Conservation (phyloP, 2,888 invertebrate genomes). For the Pseudanteris insignis region DNA sequence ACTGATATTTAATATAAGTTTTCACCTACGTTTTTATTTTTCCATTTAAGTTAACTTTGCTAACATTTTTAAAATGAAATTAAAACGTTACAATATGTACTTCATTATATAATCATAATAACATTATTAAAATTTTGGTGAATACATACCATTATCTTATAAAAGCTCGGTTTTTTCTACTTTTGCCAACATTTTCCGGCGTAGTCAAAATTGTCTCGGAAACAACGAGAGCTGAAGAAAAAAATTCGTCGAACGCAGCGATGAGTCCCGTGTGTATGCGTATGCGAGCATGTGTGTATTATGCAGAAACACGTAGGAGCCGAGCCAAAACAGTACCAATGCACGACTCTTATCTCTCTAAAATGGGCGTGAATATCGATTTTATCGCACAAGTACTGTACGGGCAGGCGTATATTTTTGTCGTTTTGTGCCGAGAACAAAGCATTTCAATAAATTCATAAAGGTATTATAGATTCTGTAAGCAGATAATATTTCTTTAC, state of each 20-base stretch:
- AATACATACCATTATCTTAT: no score
- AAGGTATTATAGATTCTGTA: slow-evolving; percentile 39
- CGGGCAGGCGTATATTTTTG: slow-evolving; percentile 32
- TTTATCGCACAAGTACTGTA: slow-evolving; percentile 38
- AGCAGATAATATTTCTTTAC: slow-evolving; percentile 39
- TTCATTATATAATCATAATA: no score
- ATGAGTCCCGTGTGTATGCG: neutral
- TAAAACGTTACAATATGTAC: no score
- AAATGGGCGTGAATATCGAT: slow-evolving; percentile 44
- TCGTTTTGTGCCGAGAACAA: slow-evolving; percentile 33
- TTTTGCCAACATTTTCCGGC: no score
- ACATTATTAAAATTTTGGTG: no score
- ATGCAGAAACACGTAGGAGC: slow-evolving; percentile 31
- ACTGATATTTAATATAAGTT: no score
- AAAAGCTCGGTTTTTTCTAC: no score
- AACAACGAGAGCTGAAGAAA: slow-evolving; percentile 7
- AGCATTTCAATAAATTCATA: slow-evolving; percentile 43
- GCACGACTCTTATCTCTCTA: slow-evolving; percentile 39
- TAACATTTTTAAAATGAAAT: no score
- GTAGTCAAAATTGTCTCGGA: slow-evolving; percentile 15
- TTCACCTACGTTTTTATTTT: no score
- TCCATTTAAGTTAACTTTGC: no score
- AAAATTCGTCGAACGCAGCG: slow-evolving; percentile 16
- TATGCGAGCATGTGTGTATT: slow-evolving; percentile 10
- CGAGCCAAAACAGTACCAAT: slow-evolving; percentile 33